Evolutionary conservation across 2,888 invertebrate species (phyloP), one percentile per base, ranked within the genome.

Genomic region (Spodoptera exigua): DNA sequence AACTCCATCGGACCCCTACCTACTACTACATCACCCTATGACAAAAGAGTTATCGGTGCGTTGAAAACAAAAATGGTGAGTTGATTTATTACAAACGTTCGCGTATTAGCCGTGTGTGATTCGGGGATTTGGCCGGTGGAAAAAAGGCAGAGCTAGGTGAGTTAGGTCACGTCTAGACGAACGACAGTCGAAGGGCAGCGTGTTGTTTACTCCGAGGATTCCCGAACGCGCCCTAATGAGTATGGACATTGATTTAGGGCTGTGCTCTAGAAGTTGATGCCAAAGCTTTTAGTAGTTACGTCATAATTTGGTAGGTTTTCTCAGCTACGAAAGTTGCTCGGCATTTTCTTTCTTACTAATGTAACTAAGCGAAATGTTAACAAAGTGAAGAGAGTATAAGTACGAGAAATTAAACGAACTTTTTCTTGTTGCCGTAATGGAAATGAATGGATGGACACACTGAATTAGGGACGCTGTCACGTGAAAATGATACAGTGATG

Each of bases 21-120:
- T 85, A 88, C 89, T 86, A 88, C 92, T 92, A 92, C 92, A 91
- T 92, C 93, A 91, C 94, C 92, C 92, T 90, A 93, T 93, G 94
- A 94, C 93, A 94, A 94, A 94, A 94, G 94, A 94, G 94, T 94
- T 94, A 94, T 93, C 92, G 93, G 92, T 93, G 93, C 94, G 94
- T 93, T 93, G 94, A 94, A 93, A 94, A 94, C 94, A 94, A 93
- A 94, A 94, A 94, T 94, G 94, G 90, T 92, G 86, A 87, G 79
- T 84, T 92, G 93, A 94, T 94, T 93, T 94, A 94, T 90, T 77
- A 80, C 78, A 69, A 85, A 83, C 82, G 80, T 68, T 71, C 79
- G 81, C 81, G 88, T 85, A 90, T 90, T 91, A 90, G 90, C 84
- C 79, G 80, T 70, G 82, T 82, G 79, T 85, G 85, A 87, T 89